Base-by-base conservation (phyloP, 2,113 vertebrate species). In the Phylloscopus trochiloides region DNA sequence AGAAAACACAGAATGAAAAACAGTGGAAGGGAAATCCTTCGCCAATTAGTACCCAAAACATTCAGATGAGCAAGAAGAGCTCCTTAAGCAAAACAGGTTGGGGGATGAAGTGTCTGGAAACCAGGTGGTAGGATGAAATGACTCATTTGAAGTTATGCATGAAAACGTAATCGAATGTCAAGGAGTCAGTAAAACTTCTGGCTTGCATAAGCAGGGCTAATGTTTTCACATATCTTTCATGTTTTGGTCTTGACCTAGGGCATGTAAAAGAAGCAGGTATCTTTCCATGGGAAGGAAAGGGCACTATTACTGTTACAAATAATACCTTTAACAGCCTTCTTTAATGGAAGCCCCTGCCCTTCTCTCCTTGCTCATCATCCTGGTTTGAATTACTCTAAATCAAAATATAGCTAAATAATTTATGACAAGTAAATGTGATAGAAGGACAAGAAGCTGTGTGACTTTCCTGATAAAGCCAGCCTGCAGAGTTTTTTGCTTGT, bases 11-110 rank as follows among this genome's bases (percentile, higher is more conserved):
- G 77, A 92, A 80, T 84, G 68, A 73, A 95, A 96, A 86, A 54
- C 72, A 79, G 71, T 93, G 86, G 74, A 92, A 86, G 34, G 84
- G 71, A 91, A 94, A 93, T 86, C 65, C 48, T 52, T 90, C 80
- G 78, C 62, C 71, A 71, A 34, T 93, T 94, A 96, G 76, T 93
- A 93, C 77, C 80, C 83, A 72, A 63, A 94, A 62, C 68, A 86
- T 84, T 77, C 67, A 70, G 75, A 88, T 78, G 88, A 94, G 86
- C 62, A 81, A 82, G 88, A 92, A 80, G 68, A 95, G 12, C 58
- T 94, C 66, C 73, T 65, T 77, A 77, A 90, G 83, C 55, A 92
- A 79, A 68, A 1, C 0, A 79, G 66, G 26, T 18, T 19, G 38
- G 31, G 18, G n/a, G 45, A 29, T 86, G 74, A 92, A 82, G 66